Percentiles rank a stretch among this genome's conserved stretches.
Evolutionary conservation across 2,113 vertebrate species (phyloP).

Genomic region (Scatophagus argus): DNA sequence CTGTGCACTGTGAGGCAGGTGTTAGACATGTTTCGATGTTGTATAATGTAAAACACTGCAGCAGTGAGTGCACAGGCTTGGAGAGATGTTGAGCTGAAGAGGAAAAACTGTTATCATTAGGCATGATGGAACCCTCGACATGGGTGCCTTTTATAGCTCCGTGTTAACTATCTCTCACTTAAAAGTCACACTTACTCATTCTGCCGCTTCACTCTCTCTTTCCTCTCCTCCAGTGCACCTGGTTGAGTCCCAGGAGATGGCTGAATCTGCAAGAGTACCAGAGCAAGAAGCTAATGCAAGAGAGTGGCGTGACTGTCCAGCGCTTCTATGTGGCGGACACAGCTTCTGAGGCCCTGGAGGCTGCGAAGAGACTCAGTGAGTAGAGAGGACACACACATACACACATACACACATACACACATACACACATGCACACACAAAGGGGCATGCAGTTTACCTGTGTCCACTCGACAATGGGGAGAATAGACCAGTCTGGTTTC

Average conservation of each 20-base stretch:
- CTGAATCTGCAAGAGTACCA: constrained; percentile 99
- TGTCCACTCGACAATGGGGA: neutral
- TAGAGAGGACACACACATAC: constrained; percentile 34
- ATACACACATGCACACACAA: neutral
- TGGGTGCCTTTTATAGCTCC: neutral
- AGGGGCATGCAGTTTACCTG: neutral
- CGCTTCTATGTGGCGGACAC: constrained; percentile 94
- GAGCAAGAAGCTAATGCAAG: constrained; percentile 99
- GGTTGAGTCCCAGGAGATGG: constrained; percentile 91
- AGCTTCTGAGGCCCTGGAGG: constrained; percentile 91
- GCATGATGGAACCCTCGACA: neutral
- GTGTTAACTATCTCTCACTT: constrained; percentile 27
- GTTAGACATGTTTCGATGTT: constrained; percentile 35
- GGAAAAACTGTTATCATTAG: constrained; percentile 28
- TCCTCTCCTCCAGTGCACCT: constrained; percentile 80
- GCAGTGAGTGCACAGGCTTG: neutral
- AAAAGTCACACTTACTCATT: neutral
- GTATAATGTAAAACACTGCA: constrained; percentile 19
- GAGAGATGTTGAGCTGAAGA: constrained; percentile 17
- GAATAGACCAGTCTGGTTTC: neutral
- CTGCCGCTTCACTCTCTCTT: neutral
- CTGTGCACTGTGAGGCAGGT: constrained; percentile 24
- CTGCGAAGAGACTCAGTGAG: constrained; percentile 96
- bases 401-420: neutral
- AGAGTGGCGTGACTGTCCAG: constrained; percentile 94